Evolutionary conservation across 2,888 invertebrate species (phyloP).

Genomic region (Scaptomyza tumidula): DNA sequence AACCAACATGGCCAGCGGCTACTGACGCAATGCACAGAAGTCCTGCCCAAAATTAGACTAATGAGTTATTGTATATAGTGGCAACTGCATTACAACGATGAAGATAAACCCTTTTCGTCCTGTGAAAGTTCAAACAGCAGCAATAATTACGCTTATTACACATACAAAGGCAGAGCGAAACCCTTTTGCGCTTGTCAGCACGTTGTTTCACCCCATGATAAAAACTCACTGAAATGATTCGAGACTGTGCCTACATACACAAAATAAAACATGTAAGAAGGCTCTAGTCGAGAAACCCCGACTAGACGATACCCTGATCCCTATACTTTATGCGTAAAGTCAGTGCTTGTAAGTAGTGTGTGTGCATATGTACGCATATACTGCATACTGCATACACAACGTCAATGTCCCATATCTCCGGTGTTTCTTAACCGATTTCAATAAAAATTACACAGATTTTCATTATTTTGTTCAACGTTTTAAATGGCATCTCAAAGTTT

Average conservation of each 20-base stretch:
- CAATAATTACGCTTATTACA: slow-evolving; percentile 75
- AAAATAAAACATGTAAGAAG: too few species aligned
- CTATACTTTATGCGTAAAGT: too few species aligned
- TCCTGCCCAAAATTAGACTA: slow-evolving; percentile 52
- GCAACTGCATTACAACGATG: slow-evolving; percentile 13
- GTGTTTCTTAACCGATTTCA: too few species aligned
- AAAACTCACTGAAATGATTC: background rate
- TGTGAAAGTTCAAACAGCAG: slow-evolving; percentile 70
- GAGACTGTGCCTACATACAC: background rate
- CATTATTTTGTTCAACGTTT: too few species aligned
- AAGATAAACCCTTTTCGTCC: slow-evolving; percentile 26
- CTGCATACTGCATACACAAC: too few species aligned
- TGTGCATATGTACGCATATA: too few species aligned
- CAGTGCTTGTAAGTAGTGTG: too few species aligned
- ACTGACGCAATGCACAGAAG: slow-evolving; percentile 1
- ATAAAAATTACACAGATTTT: too few species aligned
- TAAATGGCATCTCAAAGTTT: too few species aligned
- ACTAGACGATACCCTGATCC: too few species aligned
- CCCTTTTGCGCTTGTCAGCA: slow-evolving; percentile 41
- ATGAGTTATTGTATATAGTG: slow-evolving; percentile 71
- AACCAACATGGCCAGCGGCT: slow-evolving; percentile 28
- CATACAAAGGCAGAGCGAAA: slow-evolving; percentile 12
- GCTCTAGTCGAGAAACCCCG: too few species aligned
- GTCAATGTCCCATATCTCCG: too few species aligned
- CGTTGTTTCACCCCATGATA: slow-evolving; percentile 4